Evolutionary conservation across 92 coral and sea anemone genomes (phyloP).

Genomic region (Scolanthus callimorphus): DNA sequence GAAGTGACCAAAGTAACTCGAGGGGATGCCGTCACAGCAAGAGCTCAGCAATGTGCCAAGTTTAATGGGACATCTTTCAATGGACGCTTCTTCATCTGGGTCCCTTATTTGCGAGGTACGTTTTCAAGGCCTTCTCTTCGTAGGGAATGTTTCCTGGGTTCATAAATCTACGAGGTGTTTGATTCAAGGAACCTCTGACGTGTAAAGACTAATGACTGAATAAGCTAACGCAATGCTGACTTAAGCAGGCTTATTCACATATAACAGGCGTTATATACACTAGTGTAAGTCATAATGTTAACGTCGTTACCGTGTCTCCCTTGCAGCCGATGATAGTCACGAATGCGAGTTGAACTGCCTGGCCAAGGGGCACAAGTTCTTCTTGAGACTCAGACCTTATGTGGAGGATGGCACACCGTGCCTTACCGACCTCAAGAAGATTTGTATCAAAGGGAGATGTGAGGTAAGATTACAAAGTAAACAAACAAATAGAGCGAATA

Average conservation of each 20-base stretch:
- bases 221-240: no score
- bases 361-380: slow-evolving; percentile 94
- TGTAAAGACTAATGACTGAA: no score
- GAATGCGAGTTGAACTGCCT: slow-evolving; percentile 91
- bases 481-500: no score
- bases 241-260: no score
- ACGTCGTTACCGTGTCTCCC: no score
- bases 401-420: slow-evolving; percentile 97
- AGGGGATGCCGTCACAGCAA: slow-evolving; percentile 59
- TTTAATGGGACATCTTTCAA: slow-evolving; percentile 86
- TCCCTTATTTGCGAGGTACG: slow-evolving; percentile 90
- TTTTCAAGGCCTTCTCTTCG: no score
- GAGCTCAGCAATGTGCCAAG: slow-evolving; percentile 88
- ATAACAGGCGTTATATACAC: no score
- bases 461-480: slow-evolving; percentile 71
- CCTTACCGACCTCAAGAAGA: slow-evolving; percentile 64
- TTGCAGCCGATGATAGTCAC: slow-evolving; percentile 57
- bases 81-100: slow-evolving; percentile 86
- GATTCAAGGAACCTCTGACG: no score
- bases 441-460: slow-evolving; percentile 91
- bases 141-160: no score
- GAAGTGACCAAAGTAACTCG: slow-evolving; percentile 45
- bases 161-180: no score
- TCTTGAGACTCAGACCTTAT: slow-evolving; percentile 62
- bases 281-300: no score